Conservation (phyloP, 2,797 vertebrate genomes). For the Uromys caudimaculatus region DNA sequence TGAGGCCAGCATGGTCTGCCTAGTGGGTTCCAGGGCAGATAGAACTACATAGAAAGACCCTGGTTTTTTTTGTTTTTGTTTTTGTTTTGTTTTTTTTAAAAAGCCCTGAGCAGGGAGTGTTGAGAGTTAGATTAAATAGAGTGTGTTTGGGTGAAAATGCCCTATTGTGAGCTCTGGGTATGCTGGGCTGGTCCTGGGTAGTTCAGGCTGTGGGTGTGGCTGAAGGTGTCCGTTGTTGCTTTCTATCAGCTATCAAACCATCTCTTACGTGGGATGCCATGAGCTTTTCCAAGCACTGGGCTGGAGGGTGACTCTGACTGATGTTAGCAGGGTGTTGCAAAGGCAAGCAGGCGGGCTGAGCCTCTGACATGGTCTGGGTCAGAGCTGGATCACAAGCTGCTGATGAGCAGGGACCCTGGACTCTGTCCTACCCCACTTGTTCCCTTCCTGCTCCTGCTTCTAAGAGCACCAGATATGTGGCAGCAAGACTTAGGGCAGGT, state of each 20-base stretch:
- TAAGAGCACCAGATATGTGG: neutral
- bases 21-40: neutral
- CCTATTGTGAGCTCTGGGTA: neutral
- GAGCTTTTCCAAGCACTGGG: neutral
- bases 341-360: neutral
- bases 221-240: rapidly evolving
- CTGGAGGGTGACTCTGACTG: neutral
- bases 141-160: neutral
- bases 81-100: neutral
- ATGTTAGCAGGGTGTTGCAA: neutral
- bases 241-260: too few species aligned
- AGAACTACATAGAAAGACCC: neutral
- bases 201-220: neutral
- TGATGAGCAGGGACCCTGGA: neutral
- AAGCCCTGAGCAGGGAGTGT: too few species aligned
- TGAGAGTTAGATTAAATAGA: neutral
- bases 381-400: too few species aligned
- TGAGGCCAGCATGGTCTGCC: neutral
- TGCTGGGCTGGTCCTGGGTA: neutral
- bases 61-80: neutral
- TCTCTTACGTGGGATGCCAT: neutral
- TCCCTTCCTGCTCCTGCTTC: neutral
- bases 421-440: neutral
- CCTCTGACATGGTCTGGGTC: neutral
- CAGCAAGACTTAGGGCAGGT: neutral